Evolutionary conservation across 2,113 vertebrate species (phyloP), one percentile per base, ranked within the genome.

Genomic region (Oncorhynchus clarkii): DNA sequence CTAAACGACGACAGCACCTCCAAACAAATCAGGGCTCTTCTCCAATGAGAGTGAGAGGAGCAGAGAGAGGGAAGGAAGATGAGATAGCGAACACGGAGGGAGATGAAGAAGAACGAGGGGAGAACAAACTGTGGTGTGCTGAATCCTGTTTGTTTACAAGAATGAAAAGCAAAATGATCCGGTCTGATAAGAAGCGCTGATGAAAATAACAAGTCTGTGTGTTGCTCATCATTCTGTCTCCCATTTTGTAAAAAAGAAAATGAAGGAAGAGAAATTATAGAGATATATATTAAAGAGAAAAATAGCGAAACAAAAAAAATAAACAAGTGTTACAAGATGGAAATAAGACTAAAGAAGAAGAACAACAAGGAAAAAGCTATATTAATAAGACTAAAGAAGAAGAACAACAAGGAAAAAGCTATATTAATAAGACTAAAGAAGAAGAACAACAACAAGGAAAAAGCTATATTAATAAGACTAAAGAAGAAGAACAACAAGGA

Each of bases 1-100:
- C 94, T 97, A 89, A 95, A 97, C 1, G 96, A 97, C 0, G 96
- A 97, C 90, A 96, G 95, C 94, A 97, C 96, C 57, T 97, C 96
- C 79, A 97, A 97, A 93, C 96, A 97, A 95, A 95, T 97, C 91
- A 92, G 96, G 85, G 95, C 96, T 79, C 92, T 97, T 84, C 95
- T 97, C 85, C 96, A 97, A 88, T 97, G 94, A 97, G 75, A 78
- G 79, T 62, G 76, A 24, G 73, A 13, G 88, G 91, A 71, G 22
- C 20, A 12, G 70, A 67, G 71, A 70, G 71, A 71, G 74, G 59
- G 74, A 45, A 11, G 9, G 39, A 45, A 11, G 9, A 9, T 11
- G 9, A 45, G 39, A 45, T 9, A 45, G 39, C 0, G 39, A 83
- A 87, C 82, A 79, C 76, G 79, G 75, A 81, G 74, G 80, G 74